Evolutionary conservation across 2,113 vertebrate species (phyloP), one percentile per base, ranked within the genome.

Genomic region (Pterocles orientalis): DNA sequence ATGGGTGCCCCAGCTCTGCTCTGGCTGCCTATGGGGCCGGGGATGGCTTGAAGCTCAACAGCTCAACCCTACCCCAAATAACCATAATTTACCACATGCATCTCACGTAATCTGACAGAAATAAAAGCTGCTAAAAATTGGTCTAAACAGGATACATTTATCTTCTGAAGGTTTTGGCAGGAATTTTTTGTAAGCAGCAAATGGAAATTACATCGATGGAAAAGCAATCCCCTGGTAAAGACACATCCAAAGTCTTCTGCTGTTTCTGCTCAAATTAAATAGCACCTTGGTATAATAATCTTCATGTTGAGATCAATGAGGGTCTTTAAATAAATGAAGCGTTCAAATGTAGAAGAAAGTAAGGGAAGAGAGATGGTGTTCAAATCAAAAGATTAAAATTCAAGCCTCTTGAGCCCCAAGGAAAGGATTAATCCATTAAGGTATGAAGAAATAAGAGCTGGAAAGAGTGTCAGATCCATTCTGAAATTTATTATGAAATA

Each of bases 361-460:
- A 69, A 70, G n/a, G 29, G 25, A 66, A 80, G 45, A 76, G 39
- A 87, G 45, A 50, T 2, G 4, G 16, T 54, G 20, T 70, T 95
- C 15, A 73, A 15, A 73, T 61, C 47, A 60, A 65, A 87, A 66
- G 21, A 34, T 15, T 81, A 64, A 91, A 92, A 77, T 70, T 80
- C 71, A 83, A 70, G 64, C 28, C 62, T 80, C 18, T 61, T 56
- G 53, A 92, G 36, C 45, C 31, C 31, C 24, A 53, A 80, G 54
- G 66, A 91, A 76, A 82, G 28, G 21, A 65, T 82, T 85, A 92
- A 86, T 82, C 50, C 82, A 39, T 88, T 88, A 94, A 86, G 33
- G 43, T 90, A 14, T 69, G 81, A 92, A 72, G 81, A 93, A 82
- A 29, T 41, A 56, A 69, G 71, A 69, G 45, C 33, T 82, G 61